Evolutionary conservation across 2,113 vertebrate species (phyloP).

Genomic region (Phaethornis superciliosus): DNA sequence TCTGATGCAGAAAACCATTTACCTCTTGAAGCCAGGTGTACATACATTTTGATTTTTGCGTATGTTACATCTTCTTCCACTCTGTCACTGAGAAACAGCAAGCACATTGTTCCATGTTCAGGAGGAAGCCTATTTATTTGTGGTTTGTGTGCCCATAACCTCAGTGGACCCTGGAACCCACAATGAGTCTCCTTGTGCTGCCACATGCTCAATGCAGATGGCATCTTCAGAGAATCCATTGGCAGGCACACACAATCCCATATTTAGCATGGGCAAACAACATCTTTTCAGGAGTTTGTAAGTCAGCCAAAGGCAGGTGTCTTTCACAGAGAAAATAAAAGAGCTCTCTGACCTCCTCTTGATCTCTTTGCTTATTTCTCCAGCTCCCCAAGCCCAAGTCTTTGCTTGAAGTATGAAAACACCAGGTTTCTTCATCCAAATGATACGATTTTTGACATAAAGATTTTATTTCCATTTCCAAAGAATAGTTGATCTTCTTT

Average conservation of each 20-base stretch:
- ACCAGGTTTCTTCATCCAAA: not conserved
- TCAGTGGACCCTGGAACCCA: slow-evolving; percentile 19
- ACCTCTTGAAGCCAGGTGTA: not conserved
- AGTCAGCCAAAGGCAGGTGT: slow-evolving; percentile 30
- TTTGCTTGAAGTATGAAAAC: not conserved
- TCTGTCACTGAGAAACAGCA: not conserved
- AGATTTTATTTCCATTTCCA: not conserved
- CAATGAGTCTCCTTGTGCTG: not conserved
- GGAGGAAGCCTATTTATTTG: not conserved
- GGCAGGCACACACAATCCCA: not conserved
- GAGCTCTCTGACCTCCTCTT: not conserved
- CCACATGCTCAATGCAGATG: slow-evolving; percentile 48
- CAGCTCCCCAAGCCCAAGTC: not conserved
- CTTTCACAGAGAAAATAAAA: slow-evolving; percentile 19
- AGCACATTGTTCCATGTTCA: not conserved
- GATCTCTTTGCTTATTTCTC: not conserved
- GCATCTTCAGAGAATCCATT: not conserved
- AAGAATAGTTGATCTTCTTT: not conserved
- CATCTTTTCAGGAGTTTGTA: not conserved
- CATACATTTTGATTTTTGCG: not conserved
- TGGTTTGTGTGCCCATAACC: not conserved
- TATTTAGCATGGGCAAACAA: not conserved
- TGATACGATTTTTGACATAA: not conserved
- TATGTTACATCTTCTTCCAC: not conserved
- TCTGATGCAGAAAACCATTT: not conserved